Evolutionary conservation across 2,797 vertebrate species (phyloP).

Genomic region (Sciaenops ocellatus): DNA sequence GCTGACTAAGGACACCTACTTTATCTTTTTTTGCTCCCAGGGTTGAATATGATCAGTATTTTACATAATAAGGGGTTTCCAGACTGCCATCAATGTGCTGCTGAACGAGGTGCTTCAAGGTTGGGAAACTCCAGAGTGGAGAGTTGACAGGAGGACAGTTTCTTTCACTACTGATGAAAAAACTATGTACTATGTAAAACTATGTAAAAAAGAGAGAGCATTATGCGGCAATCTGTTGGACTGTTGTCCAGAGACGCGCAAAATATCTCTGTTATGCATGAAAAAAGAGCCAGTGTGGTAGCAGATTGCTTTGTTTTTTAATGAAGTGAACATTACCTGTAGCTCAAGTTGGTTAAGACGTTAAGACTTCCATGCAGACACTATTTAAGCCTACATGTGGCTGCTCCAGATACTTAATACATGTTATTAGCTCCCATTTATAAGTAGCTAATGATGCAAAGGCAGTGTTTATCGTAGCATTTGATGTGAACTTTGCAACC

Average conservation of each 20-base stretch:
- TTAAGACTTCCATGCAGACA: neutral
- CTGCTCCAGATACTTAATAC: neutral
- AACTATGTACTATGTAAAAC: neutral
- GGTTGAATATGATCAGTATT: neutral
- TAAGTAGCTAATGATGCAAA: neutral
- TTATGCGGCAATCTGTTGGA: conserved; percentile 41
- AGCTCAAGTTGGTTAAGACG: neutral
- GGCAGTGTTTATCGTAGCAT: neutral
- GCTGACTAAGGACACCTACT: neutral
- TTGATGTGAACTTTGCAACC: neutral
- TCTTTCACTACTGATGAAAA: conserved; percentile 12
- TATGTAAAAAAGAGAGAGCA: conserved; percentile 60
- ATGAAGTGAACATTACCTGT: neutral
- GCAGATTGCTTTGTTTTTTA: neutral
- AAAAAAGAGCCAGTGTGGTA: neutral
- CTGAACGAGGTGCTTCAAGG: neutral
- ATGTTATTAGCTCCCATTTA: neutral
- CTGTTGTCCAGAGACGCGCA: conserved; percentile 9
- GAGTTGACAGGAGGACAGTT: conserved; percentile 12
- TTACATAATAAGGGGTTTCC: neutral
- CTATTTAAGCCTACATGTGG: neutral
- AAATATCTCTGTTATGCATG: neutral
- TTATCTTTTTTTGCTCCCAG: conserved; percentile 1
- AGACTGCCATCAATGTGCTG: neutral
- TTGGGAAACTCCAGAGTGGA: conserved; percentile 14